phyloP scores from a whole-genome alignment of 2,113 vertebrate species.

The Synchiropus splendidus region DNA sequence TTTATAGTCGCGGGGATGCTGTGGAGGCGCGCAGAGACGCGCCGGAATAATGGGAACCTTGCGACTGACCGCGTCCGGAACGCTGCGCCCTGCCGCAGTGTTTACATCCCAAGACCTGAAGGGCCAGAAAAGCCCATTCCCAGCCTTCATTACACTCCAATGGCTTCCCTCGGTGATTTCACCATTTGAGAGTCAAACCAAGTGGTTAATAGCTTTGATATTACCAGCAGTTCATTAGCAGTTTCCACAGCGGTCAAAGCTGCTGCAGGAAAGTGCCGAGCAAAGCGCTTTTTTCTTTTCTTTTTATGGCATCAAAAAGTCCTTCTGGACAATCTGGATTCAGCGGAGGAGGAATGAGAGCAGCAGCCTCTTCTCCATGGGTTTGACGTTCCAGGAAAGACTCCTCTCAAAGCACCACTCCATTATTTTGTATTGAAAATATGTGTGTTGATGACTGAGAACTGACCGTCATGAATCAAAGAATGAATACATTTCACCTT shows the following conservation, averaged over 20 bases:
- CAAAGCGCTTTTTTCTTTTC: constrained; percentile 5
- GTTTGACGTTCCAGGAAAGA: constrained; percentile 59
- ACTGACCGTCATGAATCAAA: no score
- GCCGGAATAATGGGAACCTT: no score
- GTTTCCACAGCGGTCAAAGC: constrained; percentile 18
- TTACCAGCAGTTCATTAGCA: constrained; percentile 8
- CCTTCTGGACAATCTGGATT: constrained; percentile 29
- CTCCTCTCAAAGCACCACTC: constrained; percentile 5
- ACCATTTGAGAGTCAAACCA: constrained; percentile 15
- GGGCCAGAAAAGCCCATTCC: neutral
- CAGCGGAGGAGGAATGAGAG: constrained; percentile 45
- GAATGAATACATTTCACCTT: no score
- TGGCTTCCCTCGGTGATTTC: constrained; percentile 15
- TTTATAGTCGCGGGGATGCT: no score
- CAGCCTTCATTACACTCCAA: constrained; percentile 3
- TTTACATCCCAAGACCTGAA: no score
- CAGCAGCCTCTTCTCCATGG: constrained; percentile 36
- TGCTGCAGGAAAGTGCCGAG: constrained; percentile 29
- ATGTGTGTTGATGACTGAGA: no score
- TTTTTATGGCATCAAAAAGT: constrained; percentile 34
- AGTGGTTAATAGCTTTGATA: constrained; percentile 20
- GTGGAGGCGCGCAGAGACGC: no score
- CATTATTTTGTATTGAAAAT: no score
- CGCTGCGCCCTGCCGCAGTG: no score
- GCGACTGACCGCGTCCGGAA: no score